Evolutionary conservation across 1,140 invertebrate species (phyloP).

Genomic region (Ceratina japonica): DNA sequence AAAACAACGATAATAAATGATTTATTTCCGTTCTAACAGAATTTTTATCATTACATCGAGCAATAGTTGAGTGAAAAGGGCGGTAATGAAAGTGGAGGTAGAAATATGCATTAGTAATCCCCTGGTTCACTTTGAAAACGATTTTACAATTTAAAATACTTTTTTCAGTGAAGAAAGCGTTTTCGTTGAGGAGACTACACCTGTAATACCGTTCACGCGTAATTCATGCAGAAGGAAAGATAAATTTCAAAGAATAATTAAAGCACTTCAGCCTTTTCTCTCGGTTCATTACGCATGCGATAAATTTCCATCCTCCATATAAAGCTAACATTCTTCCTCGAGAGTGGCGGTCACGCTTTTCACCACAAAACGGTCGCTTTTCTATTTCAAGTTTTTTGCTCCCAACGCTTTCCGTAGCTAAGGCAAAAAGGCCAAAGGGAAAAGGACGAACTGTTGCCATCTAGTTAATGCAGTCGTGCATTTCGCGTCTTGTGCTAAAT

Average conservation of each 20-base stretch:
- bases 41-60: too few relatives aligned
- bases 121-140: too few relatives aligned
- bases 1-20: too few relatives aligned
- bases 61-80: too few relatives aligned
- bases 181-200: constrained; percentile 10
- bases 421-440: background rate
- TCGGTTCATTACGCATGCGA: constrained; percentile 40
- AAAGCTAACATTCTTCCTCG: constrained; percentile 30
- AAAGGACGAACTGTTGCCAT: too few relatives aligned
- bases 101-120: too few relatives aligned
- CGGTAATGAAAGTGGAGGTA: too few relatives aligned
- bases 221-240: background rate
- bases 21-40: too few relatives aligned
- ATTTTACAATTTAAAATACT: too few relatives aligned
- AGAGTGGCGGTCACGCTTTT: constrained; percentile 24
- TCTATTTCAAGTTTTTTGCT: background rate
- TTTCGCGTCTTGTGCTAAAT: too few relatives aligned
- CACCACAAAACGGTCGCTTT: constrained; percentile 13
- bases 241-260: constrained; percentile 42
- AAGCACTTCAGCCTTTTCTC: constrained; percentile 19
- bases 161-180: constrained; percentile 11
- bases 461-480: too few relatives aligned
- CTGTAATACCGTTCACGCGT: background rate
- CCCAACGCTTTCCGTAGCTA: background rate
- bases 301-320: constrained; percentile 24